These are phyloP conservation scores for Creontiades dilutus DNA, from an alignment of 2,888 invertebrate species.

Conservation along the genomic window DNA sequence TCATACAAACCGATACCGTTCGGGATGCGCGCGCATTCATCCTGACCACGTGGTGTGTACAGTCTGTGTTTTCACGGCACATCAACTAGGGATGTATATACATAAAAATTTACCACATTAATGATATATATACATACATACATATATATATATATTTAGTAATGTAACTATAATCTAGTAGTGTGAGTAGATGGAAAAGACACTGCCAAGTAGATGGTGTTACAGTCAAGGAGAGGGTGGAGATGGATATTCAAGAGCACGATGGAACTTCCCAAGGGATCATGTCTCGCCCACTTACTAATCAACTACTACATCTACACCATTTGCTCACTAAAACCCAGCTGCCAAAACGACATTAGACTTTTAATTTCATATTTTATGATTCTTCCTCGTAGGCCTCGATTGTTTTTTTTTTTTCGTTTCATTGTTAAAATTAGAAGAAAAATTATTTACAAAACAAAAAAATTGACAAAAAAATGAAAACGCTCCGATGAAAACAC, in stretches of 20 bases:
- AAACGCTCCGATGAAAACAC: slow-evolving; percentile 63
- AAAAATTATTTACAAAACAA: slow-evolving; percentile 72
- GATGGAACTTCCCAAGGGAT: slow-evolving; percentile 76
- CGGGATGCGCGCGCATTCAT: slow-evolving; percentile 56
- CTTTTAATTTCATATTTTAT: slow-evolving; percentile 60
- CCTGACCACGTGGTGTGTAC: slow-evolving; percentile 61
- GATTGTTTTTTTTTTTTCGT: background rate
- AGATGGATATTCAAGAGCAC: slow-evolving; percentile 75
- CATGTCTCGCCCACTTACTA: slow-evolving; percentile 75
- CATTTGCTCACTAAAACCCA: slow-evolving; percentile 75
- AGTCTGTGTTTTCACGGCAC: slow-evolving; percentile 55
- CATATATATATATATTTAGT: slow-evolving; percentile 60
- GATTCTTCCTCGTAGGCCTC: slow-evolving; percentile 56
- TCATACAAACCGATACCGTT: slow-evolving; percentile 60
- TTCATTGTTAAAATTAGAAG: background rate
- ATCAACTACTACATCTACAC: slow-evolving; percentile 73
- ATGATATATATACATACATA: slow-evolving; percentile 50
- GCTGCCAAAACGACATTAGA: slow-evolving; percentile 75
- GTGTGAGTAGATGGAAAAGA: slow-evolving; percentile 72
- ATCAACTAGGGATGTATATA: slow-evolving; percentile 55
- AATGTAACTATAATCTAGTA: slow-evolving; percentile 65
- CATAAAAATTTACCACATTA: slow-evolving; percentile 37
- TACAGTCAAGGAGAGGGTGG: slow-evolving; percentile 74
- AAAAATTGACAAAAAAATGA: slow-evolving; percentile 64
- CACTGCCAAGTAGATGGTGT: slow-evolving; percentile 72